Base-by-base conservation (phyloP, 2,888 invertebrate genomes). In the Agriopis marginaria region DNA sequence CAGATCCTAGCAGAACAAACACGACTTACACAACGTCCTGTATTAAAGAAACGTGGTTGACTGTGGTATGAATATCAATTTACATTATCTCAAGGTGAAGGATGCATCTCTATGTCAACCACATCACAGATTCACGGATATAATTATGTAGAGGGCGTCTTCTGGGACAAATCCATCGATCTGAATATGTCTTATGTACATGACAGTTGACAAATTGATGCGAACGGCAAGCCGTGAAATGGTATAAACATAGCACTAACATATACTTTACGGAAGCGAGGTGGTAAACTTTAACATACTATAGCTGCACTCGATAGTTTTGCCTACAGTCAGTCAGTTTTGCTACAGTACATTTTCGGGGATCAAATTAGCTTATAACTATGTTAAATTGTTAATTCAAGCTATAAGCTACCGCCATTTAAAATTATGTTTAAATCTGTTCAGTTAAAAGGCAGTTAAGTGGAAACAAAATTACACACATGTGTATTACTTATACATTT, bases 141-240 rank as follows among this genome's bases (percentile, higher is more conserved):
- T 7, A 23, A 23, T 23, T 9, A 42, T 10, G 42, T 10, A 17
- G 17, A 23, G 17, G 8, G 17, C 44, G 44, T 17, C 44, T 44
- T 8, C n/a, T 32, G 45, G 8, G 45, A 58, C 23, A 12, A 14
- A 49, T 60, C 60, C 49, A 49, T 23, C 17, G 17, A 23, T 60
- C 49, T 49, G 32, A 14, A 14, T 8, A 47, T 47, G 23, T 58
- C 39, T 40, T 51, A 63, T 56, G 63, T 54, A 64, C 17, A 56
- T 64, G 39, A 49, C 56, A 47, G 12, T 47, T 64, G 56, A 49
- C 56, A 56, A 56, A 50, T 64, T 64, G 53, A 45, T 11, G 64
- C n/a, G 23, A 0, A 32, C 1, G 32, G 32, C 32, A 32, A 32
- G 32, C 4, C 32, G 32, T 44, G 42, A 44, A 50, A 64, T 45